Evolutionary conservation across 2,888 invertebrate genomes (phyloP).

Genomic region (Mimas tiliae): DNA sequence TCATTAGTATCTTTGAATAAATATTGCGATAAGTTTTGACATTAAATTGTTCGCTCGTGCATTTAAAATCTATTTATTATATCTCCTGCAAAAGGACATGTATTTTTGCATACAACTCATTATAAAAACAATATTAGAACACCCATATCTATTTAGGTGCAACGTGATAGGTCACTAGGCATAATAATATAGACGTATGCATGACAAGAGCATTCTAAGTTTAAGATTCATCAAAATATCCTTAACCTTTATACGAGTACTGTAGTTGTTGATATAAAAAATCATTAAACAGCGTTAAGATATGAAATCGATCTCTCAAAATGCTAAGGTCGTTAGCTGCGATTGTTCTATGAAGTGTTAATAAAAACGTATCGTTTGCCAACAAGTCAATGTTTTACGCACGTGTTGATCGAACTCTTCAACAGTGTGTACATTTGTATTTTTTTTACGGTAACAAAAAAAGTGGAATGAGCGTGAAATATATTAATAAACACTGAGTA

Average conservation of each 20-base stretch:
- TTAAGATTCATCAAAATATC: constrained; percentile 9
- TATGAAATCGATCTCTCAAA: constrained; percentile 8
- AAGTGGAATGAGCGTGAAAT: background rate
- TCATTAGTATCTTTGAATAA: background rate
- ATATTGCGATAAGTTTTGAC: constrained; percentile 2
- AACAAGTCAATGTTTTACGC: background rate
- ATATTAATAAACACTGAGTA: no score
- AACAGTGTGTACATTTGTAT: constrained; percentile 3
- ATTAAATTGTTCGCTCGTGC: constrained; percentile 4
- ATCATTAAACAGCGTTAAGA: constrained; percentile 12
- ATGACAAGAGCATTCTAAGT: background rate
- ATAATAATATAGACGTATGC: constrained; percentile 7
- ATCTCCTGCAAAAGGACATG: background rate
- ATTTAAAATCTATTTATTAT: background rate
- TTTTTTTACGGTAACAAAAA: background rate
- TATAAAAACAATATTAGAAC: constrained; percentile 8
- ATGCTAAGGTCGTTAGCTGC: constrained; percentile 21
- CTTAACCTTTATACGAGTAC: constrained; percentile 21
- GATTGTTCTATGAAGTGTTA: constrained; percentile 10
- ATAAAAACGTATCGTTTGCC: constrained; percentile 11
- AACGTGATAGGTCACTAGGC: constrained; percentile 15
- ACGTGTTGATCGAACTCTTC: background rate
- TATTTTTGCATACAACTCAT: background rate
- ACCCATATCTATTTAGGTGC: constrained; percentile 12
- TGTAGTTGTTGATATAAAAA: constrained; percentile 3